Percentiles rank a stretch among this genome's conserved stretches.
Evolutionary conservation across 2,797 vertebrate genomes (phyloP).

Genomic region (Anisognathus igniventris): DNA sequence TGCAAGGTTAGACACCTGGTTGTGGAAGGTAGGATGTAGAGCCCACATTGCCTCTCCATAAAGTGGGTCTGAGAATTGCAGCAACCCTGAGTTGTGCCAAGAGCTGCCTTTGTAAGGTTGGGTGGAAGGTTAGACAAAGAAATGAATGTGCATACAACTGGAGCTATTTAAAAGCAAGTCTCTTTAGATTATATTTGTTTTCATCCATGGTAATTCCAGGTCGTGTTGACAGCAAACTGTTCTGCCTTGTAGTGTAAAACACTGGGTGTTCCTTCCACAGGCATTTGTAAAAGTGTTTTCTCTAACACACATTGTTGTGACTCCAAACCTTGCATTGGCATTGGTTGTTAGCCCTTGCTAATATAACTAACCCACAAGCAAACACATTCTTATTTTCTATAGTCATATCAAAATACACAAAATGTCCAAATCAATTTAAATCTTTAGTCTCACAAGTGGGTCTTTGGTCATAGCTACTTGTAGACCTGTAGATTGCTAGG

Average conservation of each 20-base stretch:
- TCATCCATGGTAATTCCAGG: neutral
- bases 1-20: neutral
- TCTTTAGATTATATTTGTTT: neutral
- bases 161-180: neutral
- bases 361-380: neutral
- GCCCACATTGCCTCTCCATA: neutral
- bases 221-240: neutral
- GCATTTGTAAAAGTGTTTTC: neutral
- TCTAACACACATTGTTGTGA: neutral
- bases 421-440: neutral
- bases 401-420: neutral
- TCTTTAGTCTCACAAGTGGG: neutral
- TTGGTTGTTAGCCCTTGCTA: neutral
- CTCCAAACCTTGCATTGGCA: neutral
- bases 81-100: neutral
- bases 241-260: fast-evolving
- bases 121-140: neutral
- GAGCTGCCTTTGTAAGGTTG: neutral
- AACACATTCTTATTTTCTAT: neutral
- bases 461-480: neutral
- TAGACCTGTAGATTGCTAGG: neutral
- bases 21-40: neutral
- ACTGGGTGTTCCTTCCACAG: neutral
- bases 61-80: neutral
- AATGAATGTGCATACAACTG: neutral